Conservation (phyloP, 2,797 vertebrate species). For the Erpetoichthys calabaricus region DNA sequence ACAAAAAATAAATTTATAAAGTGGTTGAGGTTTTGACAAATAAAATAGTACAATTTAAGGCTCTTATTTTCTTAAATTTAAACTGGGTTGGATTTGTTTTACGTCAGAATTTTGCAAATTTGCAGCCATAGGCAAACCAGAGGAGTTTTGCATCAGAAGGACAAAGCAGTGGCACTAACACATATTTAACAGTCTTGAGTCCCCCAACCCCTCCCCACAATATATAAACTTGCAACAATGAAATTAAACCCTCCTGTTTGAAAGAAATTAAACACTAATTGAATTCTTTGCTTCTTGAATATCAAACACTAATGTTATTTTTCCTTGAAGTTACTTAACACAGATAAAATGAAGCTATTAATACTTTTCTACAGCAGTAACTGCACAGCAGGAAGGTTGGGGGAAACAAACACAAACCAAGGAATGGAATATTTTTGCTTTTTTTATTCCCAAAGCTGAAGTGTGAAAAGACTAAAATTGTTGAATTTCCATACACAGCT, state of each 20-base stretch:
- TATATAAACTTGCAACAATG: neutral
- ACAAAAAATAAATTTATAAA: slow-evolving; percentile 7
- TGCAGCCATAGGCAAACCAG: too few relatives aligned
- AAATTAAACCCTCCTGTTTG: neutral
- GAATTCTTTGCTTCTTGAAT: slow-evolving; percentile 53
- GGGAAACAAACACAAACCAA: slow-evolving; percentile 61
- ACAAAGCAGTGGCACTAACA: too few relatives aligned
- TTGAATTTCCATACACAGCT: slow-evolving; percentile 56
- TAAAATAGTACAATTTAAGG: too few relatives aligned
- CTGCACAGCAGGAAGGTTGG: slow-evolving; percentile 78
- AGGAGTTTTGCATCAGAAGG: too few relatives aligned
- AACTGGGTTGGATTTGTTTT: too few relatives aligned
- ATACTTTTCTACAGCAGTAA: slow-evolving; percentile 84
- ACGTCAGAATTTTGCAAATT: too few relatives aligned
- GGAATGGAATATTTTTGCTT: slow-evolving; percentile 49
- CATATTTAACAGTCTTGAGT: neutral
- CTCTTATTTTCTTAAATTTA: too few relatives aligned
- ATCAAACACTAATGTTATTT: slow-evolving; percentile 48
- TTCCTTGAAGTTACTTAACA: slow-evolving; percentile 55
- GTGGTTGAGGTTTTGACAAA: too few relatives aligned
- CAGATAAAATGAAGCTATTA: slow-evolving; percentile 74
- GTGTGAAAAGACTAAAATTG: slow-evolving; percentile 68
- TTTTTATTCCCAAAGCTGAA: slow-evolving; percentile 62
- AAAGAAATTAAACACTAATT: slow-evolving; percentile 18
- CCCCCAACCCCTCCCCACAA: neutral